Evolutionary conservation across 2,888 invertebrate species (phyloP), one percentile per base, ranked within the genome.

Genomic region (Drymonia ruficornis): DNA sequence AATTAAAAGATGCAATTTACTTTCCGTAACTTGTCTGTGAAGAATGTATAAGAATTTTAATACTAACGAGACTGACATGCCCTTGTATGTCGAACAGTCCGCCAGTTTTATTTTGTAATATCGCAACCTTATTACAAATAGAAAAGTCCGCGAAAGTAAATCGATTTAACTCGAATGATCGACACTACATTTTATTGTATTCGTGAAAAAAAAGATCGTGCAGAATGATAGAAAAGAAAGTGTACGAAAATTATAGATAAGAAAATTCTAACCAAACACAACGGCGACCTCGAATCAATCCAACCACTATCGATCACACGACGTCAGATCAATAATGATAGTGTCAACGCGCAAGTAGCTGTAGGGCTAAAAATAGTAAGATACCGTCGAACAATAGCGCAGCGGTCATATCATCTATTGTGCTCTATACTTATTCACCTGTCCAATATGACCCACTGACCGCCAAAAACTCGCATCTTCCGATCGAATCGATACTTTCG

Each of bases 401-500:
- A 64, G 53, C 72, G 65, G 63, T 61, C 72, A 64, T 56, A 73
- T 66, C 68, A 69, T 60, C 72, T 68, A 80, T 83, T 84, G 80
- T 79, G 61, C 60, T 72, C 57, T 52, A 61, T 58, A 61, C 59
- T 58, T 70, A 72, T 75, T 78, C 88, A 87, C 87, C 87, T 87
- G 88, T 80, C 78, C 64, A 64, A 62, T 67, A 61, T 70, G 83
- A 74, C 84, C 84, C 70, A 87, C 75, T 87, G 84, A 85, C 88
- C 87, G 74, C 74, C 72, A 80, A 59, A 62, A 70, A 66, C 72
- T 62, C 70, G 56, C 67, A 70, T 74, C 64, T 65, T 67, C 69
- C 72, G 69, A 67, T 67, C 52, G 68, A 56, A 80, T 83, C 80
- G 69, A 81, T 82, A 80, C 80, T 78, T 81, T 81, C 80, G 75